Evolutionary conservation across 2,888 invertebrate genomes (phyloP).

Genomic region (Adelognathus sp.): DNA sequence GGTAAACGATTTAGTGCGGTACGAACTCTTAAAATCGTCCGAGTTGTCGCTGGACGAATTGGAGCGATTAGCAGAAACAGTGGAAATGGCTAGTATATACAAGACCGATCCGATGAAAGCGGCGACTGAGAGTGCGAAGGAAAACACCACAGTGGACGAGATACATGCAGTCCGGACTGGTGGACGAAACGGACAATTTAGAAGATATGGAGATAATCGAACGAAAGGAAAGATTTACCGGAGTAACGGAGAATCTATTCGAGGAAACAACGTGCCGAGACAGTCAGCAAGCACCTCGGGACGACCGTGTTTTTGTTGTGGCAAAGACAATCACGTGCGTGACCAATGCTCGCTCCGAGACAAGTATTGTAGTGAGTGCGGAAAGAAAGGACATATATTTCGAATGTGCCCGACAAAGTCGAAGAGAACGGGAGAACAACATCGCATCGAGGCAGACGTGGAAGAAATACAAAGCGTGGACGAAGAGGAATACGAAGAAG

Average conservation of each 20-base stretch:
- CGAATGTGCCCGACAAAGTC: conserved; percentile 4
- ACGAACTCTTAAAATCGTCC: conserved; percentile 32
- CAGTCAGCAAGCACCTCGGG: neutral
- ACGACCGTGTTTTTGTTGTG: conserved; percentile 28
- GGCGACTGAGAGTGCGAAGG: neutral
- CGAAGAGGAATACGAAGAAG: neutral
- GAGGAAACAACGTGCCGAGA: neutral
- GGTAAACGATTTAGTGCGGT: conserved; percentile 19
- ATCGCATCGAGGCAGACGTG: too few species aligned
- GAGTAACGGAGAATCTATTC: neutral
- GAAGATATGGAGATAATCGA: neutral
- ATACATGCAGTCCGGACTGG: neutral
- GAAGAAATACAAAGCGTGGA: too few species aligned
- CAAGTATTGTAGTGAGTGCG: conserved; percentile 42
- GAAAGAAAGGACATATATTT: conserved; percentile 33
- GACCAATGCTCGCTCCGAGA: conserved; percentile 12
- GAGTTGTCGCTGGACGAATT: conserved; percentile 3
- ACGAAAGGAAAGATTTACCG: neutral
- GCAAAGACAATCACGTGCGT: conserved; percentile 14
- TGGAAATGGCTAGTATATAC: conserved; percentile 38
- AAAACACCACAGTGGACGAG: too few species aligned
- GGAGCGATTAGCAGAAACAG: conserved; percentile 27
- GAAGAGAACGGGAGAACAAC: too few species aligned
- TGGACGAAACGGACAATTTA: too few species aligned
- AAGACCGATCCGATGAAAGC: neutral